Evolutionary conservation across 2,113 vertebrate species (phyloP).

Genomic region (Pteruthius melanotis): DNA sequence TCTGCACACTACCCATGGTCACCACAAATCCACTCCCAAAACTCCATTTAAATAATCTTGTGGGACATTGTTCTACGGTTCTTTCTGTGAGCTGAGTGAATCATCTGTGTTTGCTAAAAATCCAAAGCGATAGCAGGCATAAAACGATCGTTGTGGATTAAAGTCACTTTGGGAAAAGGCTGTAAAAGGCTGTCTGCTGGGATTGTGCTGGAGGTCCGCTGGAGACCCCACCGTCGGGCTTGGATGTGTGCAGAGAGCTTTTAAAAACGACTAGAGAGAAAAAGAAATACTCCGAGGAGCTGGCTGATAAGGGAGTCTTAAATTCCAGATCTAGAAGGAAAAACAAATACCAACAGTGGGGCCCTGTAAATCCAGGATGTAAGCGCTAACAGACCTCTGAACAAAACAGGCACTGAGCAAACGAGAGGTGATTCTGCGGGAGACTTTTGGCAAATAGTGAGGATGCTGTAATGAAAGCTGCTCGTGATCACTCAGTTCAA

Average conservation of each 20-base stretch:
- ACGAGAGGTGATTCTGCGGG: background rate
- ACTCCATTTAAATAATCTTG: background rate
- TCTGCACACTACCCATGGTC: background rate
- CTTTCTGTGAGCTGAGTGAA: background rate
- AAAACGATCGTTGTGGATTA: background rate
- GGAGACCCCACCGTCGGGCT: background rate
- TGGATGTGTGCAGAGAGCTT: conserved; percentile 6
- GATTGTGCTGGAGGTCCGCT: background rate
- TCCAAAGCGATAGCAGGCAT: background rate
- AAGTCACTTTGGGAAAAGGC: conserved; percentile 26
- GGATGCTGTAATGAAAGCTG: background rate
- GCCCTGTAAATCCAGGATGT: background rate
- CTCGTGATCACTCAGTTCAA: conserved; percentile 18
- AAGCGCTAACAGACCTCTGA: background rate
- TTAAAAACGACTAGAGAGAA: background rate
- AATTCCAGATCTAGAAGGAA: background rate
- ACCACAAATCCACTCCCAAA: background rate
- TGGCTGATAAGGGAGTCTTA: background rate
- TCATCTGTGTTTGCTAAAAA: background rate
- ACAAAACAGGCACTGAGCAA: background rate
- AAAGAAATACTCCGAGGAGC: background rate
- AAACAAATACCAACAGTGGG: conserved; percentile 11
- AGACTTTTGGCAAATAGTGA: background rate
- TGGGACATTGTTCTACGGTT: background rate
- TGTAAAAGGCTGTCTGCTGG: conserved; percentile 27